A percentile compares a stretch with the other conserved stretches of the same genome.
Conservation (phyloP, 2,113 vertebrate genomes). For the Clarias gariepinus region DNA sequence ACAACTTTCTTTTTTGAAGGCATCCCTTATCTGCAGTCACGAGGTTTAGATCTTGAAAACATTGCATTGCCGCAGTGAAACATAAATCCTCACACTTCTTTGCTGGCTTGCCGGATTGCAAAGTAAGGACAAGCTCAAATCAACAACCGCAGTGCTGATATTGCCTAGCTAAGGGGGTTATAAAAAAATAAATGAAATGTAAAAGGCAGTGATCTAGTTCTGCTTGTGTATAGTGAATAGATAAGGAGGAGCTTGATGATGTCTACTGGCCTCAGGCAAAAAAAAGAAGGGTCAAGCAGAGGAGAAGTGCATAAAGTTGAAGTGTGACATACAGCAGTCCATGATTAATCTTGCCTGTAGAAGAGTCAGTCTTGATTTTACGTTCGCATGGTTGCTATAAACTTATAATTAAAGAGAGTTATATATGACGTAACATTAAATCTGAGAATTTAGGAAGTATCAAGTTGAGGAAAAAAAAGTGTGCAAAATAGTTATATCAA, state of each 20-base stretch:
- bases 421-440: neutral
- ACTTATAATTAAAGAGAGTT: neutral
- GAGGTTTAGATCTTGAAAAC: conserved; percentile 21
- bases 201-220: neutral
- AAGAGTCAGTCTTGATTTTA: neutral
- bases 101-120: conserved; percentile 11
- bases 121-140: conserved; percentile 23
- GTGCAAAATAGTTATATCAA: neutral
- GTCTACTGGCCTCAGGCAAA: conserved; percentile 27
- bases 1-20: conserved; percentile 1
- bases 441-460: neutral
- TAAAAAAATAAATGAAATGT: conserved; percentile 10
- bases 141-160: conserved; percentile 26
- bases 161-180: neutral
- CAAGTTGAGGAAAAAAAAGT: neutral
- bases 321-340: neutral
- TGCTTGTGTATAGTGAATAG: conserved; percentile 12
- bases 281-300: conserved; percentile 33
- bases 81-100: conserved; percentile 32
- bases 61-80: conserved; percentile 19
- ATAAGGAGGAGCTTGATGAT: neutral
- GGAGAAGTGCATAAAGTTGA: conserved; percentile 11
- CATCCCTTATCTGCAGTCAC: conserved; percentile 25
- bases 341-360: neutral
- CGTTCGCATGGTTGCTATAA: neutral